Evolutionary conservation across 1,140 invertebrate genomes (phyloP), one percentile per base, ranked within the genome.

Genomic region (Saxidomus purpurata): DNA sequence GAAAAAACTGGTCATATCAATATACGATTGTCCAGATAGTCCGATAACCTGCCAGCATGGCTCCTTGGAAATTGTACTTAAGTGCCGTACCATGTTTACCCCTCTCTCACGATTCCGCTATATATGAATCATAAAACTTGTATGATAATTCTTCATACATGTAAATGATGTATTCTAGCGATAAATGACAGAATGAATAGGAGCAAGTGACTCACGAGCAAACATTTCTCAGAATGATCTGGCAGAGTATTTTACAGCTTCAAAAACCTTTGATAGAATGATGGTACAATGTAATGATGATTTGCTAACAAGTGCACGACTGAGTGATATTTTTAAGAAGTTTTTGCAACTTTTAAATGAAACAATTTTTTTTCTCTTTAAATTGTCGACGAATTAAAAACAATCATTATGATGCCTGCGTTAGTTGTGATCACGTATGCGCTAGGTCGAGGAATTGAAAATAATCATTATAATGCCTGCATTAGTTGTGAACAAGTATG

Each of bases 91-190:
- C 25, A 67, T 31, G 61, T 67, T 67, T 31, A 43, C 4, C 15
- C 6, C 61, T 61, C 55, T 9, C 31, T 31, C 31, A 36, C 6
- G 6, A 36, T 36, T 67, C 61, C 31, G 17, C 3, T 67, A 71
- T 71, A 38, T 71, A 36, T 71, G 67, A 71, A 38, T 71, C 67
- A 71, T 71, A 71, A n/a, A 38, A 40, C 38, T 38, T 71, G 1
- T 40, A 71, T 22, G 36, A 71, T 71, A 38, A 71, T 71, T 38
- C 67, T 1, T 71, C 19, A n/a, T 19, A 38, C 67, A 71, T 71
- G 67, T 71, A 71, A 71, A 71, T 71, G 67, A 71, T 71, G 34
- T 71, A 19, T 71, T 71, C 34, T 38, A 71, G 38, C 28, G 34
- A 71, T 71, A 71, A 36, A 71, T 38, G 34, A 40, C 67, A 38